phyloP scores from a whole-genome alignment of 2,797 vertebrate species.

The Valencia hispanica region DNA sequence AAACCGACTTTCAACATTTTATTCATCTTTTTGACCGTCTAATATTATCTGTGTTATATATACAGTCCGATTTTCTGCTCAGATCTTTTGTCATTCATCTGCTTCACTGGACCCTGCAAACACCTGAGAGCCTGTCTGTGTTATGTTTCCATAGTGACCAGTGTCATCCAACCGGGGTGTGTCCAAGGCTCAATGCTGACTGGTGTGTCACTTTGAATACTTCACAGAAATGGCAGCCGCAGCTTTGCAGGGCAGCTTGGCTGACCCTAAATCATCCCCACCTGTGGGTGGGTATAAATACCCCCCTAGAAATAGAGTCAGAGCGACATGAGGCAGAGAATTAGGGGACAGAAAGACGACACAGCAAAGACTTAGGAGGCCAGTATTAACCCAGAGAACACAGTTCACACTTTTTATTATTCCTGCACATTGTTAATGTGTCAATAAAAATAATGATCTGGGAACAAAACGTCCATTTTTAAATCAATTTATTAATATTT shows the following conservation, averaged over 20 bases:
- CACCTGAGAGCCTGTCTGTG: conserved; percentile 72
- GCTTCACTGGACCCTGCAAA: conserved; percentile 60
- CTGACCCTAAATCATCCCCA: conserved; percentile 64
- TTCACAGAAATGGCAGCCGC: conserved; percentile 30
- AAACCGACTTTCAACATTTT: conserved; percentile 2
- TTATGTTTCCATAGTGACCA: conserved; percentile 75
- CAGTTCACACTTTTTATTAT: not conserved
- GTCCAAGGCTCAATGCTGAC: conserved; percentile 55
- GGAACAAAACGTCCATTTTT: not conserved
- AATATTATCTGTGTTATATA: conserved; percentile 49
- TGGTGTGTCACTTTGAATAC: conserved; percentile 56
- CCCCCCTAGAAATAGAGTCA: conserved; percentile 64
- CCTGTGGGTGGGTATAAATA: conserved; percentile 69
- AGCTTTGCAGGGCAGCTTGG: conserved; percentile 29
- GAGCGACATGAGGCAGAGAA: conserved; percentile 70
- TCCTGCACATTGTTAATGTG: not conserved
- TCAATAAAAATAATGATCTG: not conserved
- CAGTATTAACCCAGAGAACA: conserved; percentile 20
- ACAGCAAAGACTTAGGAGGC: conserved; percentile 47
- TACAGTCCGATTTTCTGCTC: conserved; percentile 36
- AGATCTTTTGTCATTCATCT: conserved; percentile 43
- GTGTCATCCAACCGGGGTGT: conserved; percentile 76
- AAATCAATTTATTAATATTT: not conserved
- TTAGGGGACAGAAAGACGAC: conserved; percentile 53
- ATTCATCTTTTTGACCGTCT: conserved; percentile 24